Evolutionary conservation across 2,113 vertebrate species (phyloP).

Genomic region (Cochlearius cochlearius): DNA sequence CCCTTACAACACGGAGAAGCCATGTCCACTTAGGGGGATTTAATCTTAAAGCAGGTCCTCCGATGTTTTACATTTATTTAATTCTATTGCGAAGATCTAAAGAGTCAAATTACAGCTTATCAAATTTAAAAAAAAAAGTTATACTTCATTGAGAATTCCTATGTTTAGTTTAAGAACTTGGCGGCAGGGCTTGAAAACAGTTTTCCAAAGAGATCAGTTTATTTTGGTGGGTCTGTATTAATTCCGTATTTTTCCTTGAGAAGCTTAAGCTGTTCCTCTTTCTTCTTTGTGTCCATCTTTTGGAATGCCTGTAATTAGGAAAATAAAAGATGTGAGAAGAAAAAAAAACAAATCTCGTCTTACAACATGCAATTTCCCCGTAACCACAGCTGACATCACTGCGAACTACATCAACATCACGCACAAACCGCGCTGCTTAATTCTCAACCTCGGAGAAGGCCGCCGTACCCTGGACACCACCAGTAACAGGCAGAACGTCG

Average conservation of each 20-base stretch:
- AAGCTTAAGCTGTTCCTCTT: conserved; percentile 97
- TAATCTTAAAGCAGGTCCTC: not conserved
- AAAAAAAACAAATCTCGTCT: not conserved
- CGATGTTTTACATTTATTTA: not conserved
- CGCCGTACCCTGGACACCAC: accelerated
- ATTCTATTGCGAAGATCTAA: not conserved
- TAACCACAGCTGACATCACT: not conserved
- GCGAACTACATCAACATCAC: not conserved
- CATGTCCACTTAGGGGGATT: not conserved
- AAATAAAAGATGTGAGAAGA: not conserved
- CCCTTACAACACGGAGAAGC: not conserved
- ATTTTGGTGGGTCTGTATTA: conserved; percentile 98
- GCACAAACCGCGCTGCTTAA: accelerated
- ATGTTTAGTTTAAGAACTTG: not conserved
- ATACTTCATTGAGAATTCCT: not conserved
- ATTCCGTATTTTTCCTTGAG: conserved; percentile 99
- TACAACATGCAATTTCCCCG: not conserved
- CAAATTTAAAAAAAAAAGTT: not conserved
- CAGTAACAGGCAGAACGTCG: accelerated
- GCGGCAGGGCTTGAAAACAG: not conserved
- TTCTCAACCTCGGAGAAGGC: accelerated
- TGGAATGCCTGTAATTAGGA: conserved; percentile 88
- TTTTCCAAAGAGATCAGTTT: conserved; percentile 24
- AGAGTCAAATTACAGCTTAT: not conserved
- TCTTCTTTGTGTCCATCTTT: conserved; percentile 99